phyloP scores from a whole-genome alignment of 2,113 vertebrate genomes.

The Calyptomena viridis region DNA sequence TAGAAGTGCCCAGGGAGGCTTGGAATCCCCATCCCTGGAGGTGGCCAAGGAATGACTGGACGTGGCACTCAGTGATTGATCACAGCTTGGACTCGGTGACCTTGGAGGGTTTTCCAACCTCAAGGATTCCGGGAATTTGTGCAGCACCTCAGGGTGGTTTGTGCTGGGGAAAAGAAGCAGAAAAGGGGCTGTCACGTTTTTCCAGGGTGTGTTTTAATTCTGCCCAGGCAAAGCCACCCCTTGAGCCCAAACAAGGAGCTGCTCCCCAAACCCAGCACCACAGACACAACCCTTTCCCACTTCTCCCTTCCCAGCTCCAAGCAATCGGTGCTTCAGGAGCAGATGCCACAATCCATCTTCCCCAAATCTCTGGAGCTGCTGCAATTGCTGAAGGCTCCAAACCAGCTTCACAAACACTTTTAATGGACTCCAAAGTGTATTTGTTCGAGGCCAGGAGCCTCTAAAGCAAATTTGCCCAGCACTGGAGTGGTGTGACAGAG shows the following conservation, averaged over 20 bases:
- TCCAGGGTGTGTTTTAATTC: neutral
- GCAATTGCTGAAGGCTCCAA: neutral
- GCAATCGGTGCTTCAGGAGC: neutral
- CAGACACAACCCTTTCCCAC: neutral
- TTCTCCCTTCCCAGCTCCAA: neutral
- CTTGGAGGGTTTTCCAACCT: neutral
- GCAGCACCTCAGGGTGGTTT: neutral
- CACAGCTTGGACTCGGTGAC: neutral
- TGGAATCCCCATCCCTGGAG: neutral
- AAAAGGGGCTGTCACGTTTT: neutral
- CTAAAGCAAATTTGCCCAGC: conserved; percentile 40
- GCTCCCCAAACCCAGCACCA: neutral
- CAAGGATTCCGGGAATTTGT: neutral
- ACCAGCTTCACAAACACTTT: neutral
- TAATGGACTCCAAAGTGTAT: conserved; percentile 11
- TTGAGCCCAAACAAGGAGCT: too few species aligned
- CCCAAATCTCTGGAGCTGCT: neutral
- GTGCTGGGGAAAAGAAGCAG: neutral
- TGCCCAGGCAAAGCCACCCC: neutral
- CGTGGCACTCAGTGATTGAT: neutral
- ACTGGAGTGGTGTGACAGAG: neutral
- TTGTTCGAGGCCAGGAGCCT: neutral
- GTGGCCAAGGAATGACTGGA: rapidly evolving
- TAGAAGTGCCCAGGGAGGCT: neutral
- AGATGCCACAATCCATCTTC: neutral